A percentile compares a stretch with the other conserved stretches of the same genome.
phyloP scores from a whole-genome alignment of 2,797 vertebrate genomes.

The Hippopotamyrus pictus region DNA sequence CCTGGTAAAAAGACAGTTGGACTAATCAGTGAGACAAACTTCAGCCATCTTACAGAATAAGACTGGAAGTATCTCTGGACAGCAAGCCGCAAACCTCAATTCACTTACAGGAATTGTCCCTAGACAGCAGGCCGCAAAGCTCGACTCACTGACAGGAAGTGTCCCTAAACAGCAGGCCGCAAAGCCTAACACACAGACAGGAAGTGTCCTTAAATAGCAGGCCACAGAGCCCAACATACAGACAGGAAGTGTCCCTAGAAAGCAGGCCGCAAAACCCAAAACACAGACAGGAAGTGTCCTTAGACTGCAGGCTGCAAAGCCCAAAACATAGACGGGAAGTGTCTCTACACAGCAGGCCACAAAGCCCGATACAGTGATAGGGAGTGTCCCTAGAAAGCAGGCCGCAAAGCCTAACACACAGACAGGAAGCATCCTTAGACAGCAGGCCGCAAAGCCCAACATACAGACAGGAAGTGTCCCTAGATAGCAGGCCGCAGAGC shows the following conservation, averaged over 20 bases:
- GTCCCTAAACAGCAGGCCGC: neutral
- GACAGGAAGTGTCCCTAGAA: neutral
- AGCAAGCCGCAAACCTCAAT: neutral
- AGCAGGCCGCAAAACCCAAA: neutral
- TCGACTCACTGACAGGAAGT: neutral
- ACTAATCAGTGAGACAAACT: neutral
- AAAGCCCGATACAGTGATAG: neutral
- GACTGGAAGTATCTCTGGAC: neutral
- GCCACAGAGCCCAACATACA: neutral
- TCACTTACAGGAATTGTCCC: neutral
- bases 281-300: neutral
- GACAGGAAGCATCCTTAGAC: neutral
- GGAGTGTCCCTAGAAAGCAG: neutral
- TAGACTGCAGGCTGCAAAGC: neutral
- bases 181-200: neutral
- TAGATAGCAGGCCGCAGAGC: neutral
- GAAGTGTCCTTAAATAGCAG: neutral
- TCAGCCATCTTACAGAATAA: neutral
- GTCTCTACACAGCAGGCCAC: neutral
- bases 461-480: neutral
- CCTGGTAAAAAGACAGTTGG: constrained; percentile 55
- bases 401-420: neutral
- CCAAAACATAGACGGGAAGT: neutral
- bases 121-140: neutral
- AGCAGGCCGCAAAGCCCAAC: neutral